Evolutionary conservation across 2,113 vertebrate species (phyloP).

Genomic region (Sterrhoptilus dennistouni): DNA sequence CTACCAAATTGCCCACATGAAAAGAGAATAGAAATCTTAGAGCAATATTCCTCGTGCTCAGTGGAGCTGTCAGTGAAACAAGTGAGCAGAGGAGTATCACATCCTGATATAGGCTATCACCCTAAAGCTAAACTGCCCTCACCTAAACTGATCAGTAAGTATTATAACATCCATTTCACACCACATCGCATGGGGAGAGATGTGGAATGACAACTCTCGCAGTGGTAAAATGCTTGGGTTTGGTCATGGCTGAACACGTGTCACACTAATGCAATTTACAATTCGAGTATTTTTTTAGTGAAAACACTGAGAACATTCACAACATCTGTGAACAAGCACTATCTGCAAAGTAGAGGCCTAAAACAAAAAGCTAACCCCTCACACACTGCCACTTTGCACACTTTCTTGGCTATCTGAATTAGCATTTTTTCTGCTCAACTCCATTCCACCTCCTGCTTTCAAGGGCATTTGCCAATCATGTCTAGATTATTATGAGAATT

Average conservation of each 20-base stretch:
- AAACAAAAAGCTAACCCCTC: not conserved
- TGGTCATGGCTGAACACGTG: not conserved
- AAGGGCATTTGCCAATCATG: not conserved
- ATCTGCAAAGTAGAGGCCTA: not conserved
- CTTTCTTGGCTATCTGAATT: not conserved
- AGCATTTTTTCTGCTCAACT: not conserved
- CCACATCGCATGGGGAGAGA: not conserved
- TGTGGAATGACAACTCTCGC: not conserved
- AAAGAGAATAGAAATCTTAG: not conserved
- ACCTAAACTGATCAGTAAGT: not conserved
- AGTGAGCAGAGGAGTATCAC: not conserved
- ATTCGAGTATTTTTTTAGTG: not conserved
- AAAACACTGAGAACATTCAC: not conserved
- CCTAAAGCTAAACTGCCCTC: not conserved
- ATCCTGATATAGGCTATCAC: not conserved
- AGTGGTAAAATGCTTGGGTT: not conserved
- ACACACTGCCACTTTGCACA: not conserved
- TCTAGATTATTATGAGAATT: not conserved
- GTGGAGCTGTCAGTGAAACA: not conserved
- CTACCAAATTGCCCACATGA: not conserved
- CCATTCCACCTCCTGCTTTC: not conserved
- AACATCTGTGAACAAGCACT: not conserved
- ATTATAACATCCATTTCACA: not conserved
- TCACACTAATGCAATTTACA: not conserved
- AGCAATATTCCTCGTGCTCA: not conserved